A percentile compares a stretch with the other conserved stretches of the same genome.
phyloP scores from a whole-genome alignment of 2,888 invertebrate species.

The Drosophila ezoana region DNA sequence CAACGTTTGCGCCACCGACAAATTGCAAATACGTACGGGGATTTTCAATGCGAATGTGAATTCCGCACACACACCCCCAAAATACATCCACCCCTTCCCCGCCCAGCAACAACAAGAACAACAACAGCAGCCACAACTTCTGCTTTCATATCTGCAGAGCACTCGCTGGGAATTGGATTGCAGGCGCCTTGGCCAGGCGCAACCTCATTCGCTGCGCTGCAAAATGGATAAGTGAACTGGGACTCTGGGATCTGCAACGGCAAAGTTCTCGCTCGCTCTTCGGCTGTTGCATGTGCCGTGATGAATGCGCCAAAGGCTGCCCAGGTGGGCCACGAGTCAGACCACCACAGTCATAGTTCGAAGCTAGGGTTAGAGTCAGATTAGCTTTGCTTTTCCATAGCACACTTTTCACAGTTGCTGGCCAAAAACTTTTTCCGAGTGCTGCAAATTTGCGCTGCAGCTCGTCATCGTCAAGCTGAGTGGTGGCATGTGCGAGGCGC shows the following conservation, averaged over 20 bases:
- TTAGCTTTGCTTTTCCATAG: conserved; percentile 48
- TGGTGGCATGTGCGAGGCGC: conserved; percentile 42
- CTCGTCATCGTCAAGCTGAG: conserved; percentile 51
- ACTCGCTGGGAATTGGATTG: conserved; percentile 54
- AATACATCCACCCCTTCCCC: background rate
- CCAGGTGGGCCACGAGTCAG: conserved; percentile 44
- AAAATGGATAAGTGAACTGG: conserved; percentile 76
- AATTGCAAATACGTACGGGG: conserved; percentile 68
- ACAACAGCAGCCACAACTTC: conserved; percentile 17
- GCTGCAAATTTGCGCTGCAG: conserved; percentile 46
- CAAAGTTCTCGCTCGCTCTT: conserved; percentile 25
- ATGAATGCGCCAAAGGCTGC: conserved; percentile 54
- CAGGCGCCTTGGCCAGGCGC: conserved; percentile 33
- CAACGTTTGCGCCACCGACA: conserved; percentile 57
- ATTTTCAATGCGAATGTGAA: conserved; percentile 54
- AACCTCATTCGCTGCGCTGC: conserved; percentile 49
- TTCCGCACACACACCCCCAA: background rate
- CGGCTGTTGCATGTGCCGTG: conserved; percentile 52
- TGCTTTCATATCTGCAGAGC: conserved; percentile 29
- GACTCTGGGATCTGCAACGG: conserved; percentile 48
- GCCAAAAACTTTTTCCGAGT: conserved; percentile 34
- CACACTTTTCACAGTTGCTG: conserved; percentile 27
- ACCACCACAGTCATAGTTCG: conserved; percentile 24
- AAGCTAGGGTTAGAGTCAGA: conserved; percentile 45
- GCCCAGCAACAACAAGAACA: too few species aligned